Conservation (phyloP, 2,113 vertebrate genomes). For the Ceyx cyanopectus region DNA sequence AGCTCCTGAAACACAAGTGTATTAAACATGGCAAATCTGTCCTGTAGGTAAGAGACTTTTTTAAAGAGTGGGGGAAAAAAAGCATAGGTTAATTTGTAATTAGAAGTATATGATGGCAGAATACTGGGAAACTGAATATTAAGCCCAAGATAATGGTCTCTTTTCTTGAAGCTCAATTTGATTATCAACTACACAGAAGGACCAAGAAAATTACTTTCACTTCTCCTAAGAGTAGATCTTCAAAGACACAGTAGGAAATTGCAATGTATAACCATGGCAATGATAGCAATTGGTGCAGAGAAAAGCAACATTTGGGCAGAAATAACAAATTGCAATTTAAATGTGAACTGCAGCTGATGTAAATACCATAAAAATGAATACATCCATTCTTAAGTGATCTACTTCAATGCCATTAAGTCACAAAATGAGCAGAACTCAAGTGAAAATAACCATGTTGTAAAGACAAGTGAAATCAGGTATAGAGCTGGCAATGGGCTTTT, state of each 20-base stretch:
- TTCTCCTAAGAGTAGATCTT: background rate
- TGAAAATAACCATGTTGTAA: constrained; percentile 6
- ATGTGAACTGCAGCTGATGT: background rate
- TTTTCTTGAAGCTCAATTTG: background rate
- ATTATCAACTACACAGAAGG: background rate
- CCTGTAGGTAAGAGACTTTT: background rate
- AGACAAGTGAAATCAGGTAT: background rate
- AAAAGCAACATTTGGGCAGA: background rate
- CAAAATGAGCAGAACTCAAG: background rate
- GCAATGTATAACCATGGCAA: background rate
- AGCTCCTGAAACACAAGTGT: background rate
- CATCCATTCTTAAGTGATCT: constrained; percentile 7
- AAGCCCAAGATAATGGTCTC: background rate
- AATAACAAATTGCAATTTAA: constrained; percentile 13
- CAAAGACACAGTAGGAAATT: background rate
- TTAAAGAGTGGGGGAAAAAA: rapidly evolving
- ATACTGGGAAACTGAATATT: background rate
- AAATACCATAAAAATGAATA: constrained; percentile 29
- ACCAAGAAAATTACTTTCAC: background rate
- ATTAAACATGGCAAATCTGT: background rate
- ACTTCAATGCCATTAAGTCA: constrained; percentile 9
- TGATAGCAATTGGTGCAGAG: background rate
- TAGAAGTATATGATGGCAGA: background rate
- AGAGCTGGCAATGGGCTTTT: background rate
- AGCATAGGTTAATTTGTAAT: background rate